These are phyloP conservation scores for Monomorium pharaonis DNA, from an alignment of 1,140 invertebrate genomes.

Conservation along the genomic window DNA sequence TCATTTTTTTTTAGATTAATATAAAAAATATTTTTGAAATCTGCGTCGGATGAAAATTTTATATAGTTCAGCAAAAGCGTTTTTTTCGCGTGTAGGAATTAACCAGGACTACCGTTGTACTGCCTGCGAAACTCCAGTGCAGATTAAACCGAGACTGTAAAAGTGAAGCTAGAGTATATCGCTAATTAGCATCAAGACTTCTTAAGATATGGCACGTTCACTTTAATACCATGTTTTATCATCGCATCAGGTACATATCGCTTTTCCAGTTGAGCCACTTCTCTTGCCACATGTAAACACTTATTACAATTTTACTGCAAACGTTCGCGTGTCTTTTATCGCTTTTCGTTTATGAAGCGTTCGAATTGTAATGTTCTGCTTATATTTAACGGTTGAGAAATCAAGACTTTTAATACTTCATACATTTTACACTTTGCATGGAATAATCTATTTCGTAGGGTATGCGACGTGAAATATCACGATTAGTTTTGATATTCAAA, in stretches of 20 bases:
- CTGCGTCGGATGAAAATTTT: no score
- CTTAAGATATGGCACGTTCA: constrained; percentile 59
- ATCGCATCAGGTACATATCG: background rate
- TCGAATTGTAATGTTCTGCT: background rate
- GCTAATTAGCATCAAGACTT: constrained; percentile 63
- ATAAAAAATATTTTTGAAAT: no score
- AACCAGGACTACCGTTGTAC: background rate
- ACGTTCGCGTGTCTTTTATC: constrained; percentile 11
- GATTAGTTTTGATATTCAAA: background rate
- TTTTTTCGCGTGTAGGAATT: background rate
- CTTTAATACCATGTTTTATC: constrained; percentile 56
- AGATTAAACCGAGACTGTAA: constrained; percentile 69
- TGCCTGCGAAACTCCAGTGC: background rate
- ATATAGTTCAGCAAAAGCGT: no score
- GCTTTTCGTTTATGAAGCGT: background rate
- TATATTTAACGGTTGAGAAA: background rate
- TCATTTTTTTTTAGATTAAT: no score
- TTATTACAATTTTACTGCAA: background rate
- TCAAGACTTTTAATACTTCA: background rate
- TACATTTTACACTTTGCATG: background rate
- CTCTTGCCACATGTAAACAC: constrained; percentile 9
- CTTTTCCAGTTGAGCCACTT: constrained; percentile 21
- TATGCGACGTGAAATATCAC: background rate
- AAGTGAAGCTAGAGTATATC: constrained; percentile 64
- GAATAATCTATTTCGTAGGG: background rate